Percentiles rank a stretch among this genome's conserved stretches.
These are phyloP conservation scores for Hexactinellida sp. DNA, from an alignment of 37 sponge, comb jelly and placozoan species.

Conservation along the genomic window DNA sequence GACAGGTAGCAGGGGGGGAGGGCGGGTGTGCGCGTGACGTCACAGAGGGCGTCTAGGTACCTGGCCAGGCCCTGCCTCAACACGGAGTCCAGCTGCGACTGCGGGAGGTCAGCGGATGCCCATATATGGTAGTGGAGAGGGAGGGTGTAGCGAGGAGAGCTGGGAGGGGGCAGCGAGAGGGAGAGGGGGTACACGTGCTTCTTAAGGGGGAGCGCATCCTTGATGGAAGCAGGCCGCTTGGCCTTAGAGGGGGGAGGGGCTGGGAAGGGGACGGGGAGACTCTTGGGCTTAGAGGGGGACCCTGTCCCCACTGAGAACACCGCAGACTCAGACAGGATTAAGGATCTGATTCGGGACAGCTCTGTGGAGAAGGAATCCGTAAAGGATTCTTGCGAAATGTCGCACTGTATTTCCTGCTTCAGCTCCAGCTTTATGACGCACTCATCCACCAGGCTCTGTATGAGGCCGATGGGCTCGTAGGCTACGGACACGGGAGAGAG, in stretches of 20 bases:
- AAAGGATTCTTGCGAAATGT: neutral
- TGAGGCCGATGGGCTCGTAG: neutral
- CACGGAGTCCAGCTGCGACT: neutral
- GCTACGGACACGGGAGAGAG: neutral
- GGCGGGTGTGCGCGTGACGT: neutral
- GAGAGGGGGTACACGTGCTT: neutral
- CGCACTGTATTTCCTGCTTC: neutral
- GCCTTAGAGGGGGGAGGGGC: neutral
- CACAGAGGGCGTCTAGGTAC: neutral
- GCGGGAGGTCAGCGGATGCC: neutral
- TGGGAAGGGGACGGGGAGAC: neutral
- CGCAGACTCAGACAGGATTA: neutral
- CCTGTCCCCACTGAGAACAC: neutral
- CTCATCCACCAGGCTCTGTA: neutral
- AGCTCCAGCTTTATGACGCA: neutral
- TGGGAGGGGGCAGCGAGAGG: neutral
- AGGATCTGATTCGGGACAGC: neutral
- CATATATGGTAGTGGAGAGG: slow-evolving; percentile 7
- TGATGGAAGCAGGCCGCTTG: neutral
- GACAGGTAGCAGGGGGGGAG: neutral
- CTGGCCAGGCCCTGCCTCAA: neutral
- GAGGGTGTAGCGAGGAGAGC: neutral
- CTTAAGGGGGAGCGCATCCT: neutral
- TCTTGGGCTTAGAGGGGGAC: neutral
- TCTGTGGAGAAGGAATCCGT: neutral